Conservation (phyloP, 1,140 invertebrate species). For the Coelopa frigida region DNA sequence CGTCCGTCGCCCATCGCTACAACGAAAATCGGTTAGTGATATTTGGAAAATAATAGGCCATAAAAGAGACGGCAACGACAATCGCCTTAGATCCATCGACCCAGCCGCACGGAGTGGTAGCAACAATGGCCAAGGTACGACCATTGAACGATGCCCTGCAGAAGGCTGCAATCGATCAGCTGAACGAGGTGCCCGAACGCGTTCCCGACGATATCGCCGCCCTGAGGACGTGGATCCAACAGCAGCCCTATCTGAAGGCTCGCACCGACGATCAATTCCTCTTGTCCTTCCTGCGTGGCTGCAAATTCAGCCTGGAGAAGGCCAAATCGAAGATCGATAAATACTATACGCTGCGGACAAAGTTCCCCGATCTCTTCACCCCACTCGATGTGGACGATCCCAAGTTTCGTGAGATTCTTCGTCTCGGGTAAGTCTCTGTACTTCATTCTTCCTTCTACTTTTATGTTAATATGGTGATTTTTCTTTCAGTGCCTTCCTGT, state of each 20-base stretch:
- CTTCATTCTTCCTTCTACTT: no score
- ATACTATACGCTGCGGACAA: conserved; percentile 52
- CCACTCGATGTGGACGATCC: conserved; percentile 34
- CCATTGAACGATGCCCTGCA: conserved; percentile 24
- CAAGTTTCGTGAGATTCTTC: conserved; percentile 12
- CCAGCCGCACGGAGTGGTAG: background rate
- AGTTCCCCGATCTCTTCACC: conserved; percentile 50
- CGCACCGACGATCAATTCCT: conserved; percentile 52
- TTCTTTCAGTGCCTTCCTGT: conserved; percentile 17
- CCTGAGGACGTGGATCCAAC: conserved; percentile 55
- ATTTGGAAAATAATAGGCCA: background rate
- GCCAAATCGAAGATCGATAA: conserved; percentile 57
- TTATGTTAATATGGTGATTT: conserved; percentile 28
- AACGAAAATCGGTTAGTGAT: background rate
- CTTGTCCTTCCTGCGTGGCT: conserved; percentile 53
- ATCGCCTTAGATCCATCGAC: no score
- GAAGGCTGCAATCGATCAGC: conserved; percentile 46
- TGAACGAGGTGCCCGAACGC: conserved; percentile 52
- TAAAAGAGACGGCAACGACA: no score
- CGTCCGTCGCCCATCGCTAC: no score
- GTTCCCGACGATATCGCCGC: conserved; percentile 48
- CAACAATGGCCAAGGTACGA: conserved; percentile 25
- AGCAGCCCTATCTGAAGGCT: conserved; percentile 52
- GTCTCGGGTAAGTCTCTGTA: conserved; percentile 18
- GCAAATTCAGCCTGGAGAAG: conserved; percentile 58